These are phyloP conservation scores for Garrulus glandarius DNA, from an alignment of 2,797 vertebrate genomes.

Conservation along the genomic window DNA sequence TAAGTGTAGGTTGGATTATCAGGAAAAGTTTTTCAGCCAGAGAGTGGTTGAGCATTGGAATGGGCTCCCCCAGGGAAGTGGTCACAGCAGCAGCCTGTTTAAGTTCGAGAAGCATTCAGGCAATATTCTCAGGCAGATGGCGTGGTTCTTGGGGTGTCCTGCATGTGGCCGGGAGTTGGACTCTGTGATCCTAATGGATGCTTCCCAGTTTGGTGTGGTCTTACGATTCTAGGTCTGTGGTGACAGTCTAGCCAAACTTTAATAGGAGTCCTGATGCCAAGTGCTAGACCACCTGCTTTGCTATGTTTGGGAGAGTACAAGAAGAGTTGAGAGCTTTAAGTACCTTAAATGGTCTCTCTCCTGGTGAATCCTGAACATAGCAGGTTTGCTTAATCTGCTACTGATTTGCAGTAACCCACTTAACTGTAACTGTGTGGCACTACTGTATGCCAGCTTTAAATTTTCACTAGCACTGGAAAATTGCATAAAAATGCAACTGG, in stretches of 20 bases:
- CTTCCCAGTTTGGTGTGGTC: not conserved
- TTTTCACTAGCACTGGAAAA: not conserved
- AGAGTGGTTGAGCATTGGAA: not conserved
- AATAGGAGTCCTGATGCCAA: not conserved
- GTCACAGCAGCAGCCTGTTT: not conserved
- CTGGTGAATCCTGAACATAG: not conserved
- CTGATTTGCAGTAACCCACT: not conserved
- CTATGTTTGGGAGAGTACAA: not conserved
- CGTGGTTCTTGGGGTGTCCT: not conserved
- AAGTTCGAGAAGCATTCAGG: rapidly evolving
- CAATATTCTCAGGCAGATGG: not conserved
- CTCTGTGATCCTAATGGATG: not conserved
- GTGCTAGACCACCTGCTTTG: not conserved
- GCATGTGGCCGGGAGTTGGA: not conserved
- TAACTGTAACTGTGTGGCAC: not conserved
- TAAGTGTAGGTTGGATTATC: not conserved
- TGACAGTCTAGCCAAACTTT: not conserved
- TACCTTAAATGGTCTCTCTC: not conserved
- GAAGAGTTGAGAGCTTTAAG: not conserved
- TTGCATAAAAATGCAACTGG: not conserved
- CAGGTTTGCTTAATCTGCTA: not conserved
- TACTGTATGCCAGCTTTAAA: not conserved
- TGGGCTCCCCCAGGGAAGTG: not conserved
- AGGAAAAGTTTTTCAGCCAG: not conserved
- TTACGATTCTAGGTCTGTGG: rapidly evolving